Evolutionary conservation across 2,113 vertebrate species (phyloP).

Genomic region (Pantherophis guttatus): DNA sequence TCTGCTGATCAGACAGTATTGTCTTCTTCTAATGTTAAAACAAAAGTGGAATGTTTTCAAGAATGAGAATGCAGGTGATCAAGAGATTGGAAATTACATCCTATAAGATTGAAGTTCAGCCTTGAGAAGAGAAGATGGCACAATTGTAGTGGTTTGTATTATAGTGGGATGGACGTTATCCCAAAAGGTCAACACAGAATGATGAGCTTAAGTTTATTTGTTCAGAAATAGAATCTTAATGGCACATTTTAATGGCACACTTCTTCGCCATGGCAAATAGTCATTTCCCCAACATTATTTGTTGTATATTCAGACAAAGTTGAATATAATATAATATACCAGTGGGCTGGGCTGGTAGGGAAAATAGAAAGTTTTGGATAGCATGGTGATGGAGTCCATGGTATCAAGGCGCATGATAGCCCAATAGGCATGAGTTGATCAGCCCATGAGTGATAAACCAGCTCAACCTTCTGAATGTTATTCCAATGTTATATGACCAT

Average conservation of each 20-base stretch:
- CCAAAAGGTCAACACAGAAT: background rate
- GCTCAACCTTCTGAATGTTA: too few species aligned
- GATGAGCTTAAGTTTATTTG: background rate
- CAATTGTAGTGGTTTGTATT: background rate
- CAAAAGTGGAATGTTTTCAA: background rate
- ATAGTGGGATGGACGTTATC: background rate
- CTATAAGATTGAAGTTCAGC: background rate
- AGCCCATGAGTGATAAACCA: background rate
- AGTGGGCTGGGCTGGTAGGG: background rate
- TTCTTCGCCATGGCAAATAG: background rate
- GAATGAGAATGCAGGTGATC: background rate
- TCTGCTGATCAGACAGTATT: background rate
- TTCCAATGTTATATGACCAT: too few species aligned
- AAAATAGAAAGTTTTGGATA: background rate
- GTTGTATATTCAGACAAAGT: background rate
- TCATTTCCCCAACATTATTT: background rate
- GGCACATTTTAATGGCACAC: background rate
- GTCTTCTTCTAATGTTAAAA: background rate
- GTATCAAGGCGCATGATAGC: background rate
- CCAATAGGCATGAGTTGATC: background rate
- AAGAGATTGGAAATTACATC: background rate
- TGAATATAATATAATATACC: background rate
- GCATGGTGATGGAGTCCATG: background rate
- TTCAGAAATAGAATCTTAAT: background rate
- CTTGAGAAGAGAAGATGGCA: background rate